A percentile compares a stretch with the other conserved stretches of the same genome.
Evolutionary conservation across 1,140 invertebrate species (phyloP).

Genomic region (Lerema accius): DNA sequence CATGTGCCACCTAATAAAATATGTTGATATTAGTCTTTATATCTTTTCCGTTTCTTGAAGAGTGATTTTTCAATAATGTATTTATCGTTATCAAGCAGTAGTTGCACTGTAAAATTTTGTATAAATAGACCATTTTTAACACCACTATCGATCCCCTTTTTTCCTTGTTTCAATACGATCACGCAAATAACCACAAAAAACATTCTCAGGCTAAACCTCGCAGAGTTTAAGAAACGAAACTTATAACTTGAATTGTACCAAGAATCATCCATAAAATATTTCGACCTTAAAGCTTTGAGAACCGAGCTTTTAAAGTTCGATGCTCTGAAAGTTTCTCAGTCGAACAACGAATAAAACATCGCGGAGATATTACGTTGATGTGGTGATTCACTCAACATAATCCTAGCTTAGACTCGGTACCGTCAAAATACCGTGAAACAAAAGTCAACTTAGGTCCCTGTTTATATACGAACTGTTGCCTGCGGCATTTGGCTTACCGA

Average conservation of each 20-base stretch:
- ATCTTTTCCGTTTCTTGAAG: no score
- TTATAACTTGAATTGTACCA: background rate
- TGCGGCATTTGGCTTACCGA: background rate
- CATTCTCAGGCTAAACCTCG: no score
- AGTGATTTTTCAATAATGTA: no score
- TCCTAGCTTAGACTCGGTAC: slow-evolving; percentile 8
- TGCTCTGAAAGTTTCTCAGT: slow-evolving; percentile 12
- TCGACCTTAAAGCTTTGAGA: slow-evolving; percentile 9
- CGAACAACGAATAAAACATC: slow-evolving; percentile 19
- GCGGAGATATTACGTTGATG: slow-evolving; percentile 17
- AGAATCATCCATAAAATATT: slow-evolving; percentile 4
- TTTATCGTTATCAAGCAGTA: no score
- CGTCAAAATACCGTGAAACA: background rate
- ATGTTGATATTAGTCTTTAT: no score
- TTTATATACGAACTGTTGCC: background rate
- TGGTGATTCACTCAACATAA: slow-evolving; percentile 29
- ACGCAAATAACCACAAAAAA: no score
- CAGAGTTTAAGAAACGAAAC: no score
- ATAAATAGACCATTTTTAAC: no score
- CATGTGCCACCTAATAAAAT: no score
- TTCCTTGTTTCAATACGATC: no score
- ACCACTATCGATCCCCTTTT: no score
- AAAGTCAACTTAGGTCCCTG: background rate
- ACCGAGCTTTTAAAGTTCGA: slow-evolving; percentile 19
- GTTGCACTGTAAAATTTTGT: no score